phyloP scores from a whole-genome alignment of 2,888 invertebrate species.

The Frankliniella fusca region DNA sequence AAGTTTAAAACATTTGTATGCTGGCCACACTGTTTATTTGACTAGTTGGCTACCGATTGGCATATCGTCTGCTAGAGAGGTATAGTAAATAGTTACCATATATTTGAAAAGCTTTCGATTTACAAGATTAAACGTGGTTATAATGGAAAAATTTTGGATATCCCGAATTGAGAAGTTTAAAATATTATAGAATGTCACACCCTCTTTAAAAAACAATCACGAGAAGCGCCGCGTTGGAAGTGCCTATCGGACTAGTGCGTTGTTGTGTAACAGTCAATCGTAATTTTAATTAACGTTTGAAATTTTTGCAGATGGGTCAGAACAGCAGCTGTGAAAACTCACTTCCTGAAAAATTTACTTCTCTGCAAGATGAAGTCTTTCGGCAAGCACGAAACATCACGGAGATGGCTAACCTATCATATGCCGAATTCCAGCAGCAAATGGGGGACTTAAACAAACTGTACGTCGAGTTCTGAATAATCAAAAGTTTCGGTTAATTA shows the following conservation, averaged over 20 bases:
- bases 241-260: background rate
- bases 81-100: too few species aligned
- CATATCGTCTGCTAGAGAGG: too few species aligned
- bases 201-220: too few species aligned
- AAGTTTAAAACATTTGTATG: too few species aligned
- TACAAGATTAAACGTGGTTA: too few species aligned
- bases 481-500: background rate
- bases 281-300: background rate
- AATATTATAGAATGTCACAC: too few species aligned
- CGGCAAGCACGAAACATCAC: conserved; percentile 48
- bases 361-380: conserved; percentile 42
- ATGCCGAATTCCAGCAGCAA: conserved; percentile 58
- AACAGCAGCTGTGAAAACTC: conserved; percentile 31
- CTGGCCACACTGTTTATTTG: too few species aligned
- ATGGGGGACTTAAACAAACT: conserved; percentile 58
- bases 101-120: too few species aligned
- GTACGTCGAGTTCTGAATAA: conserved; percentile 48
- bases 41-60: too few species aligned
- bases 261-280: background rate
- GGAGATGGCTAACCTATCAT: conserved; percentile 50
- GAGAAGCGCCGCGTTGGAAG: too few species aligned
- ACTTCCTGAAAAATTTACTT: conserved; percentile 41
- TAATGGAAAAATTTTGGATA: too few species aligned
- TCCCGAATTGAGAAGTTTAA: too few species aligned
- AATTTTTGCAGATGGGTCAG: conserved; percentile 33